Evolutionary conservation across 2,888 invertebrate species (phyloP).

Genomic region (Meandrusa payeni): DNA sequence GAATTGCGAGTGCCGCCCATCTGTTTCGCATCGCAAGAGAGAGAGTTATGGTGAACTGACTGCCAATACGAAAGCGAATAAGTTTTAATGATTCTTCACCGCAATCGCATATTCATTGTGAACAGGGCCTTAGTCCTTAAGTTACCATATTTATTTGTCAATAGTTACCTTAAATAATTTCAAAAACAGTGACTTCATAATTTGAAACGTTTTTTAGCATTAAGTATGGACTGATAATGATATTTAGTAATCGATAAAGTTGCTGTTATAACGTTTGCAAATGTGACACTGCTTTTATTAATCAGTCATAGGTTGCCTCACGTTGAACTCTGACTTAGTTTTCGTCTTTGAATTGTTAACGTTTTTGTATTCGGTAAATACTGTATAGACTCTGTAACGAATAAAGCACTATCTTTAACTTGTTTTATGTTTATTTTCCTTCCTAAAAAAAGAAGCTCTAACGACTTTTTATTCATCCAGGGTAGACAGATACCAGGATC

Average conservation of each 20-base stretch:
- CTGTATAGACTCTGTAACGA: constrained; percentile 74
- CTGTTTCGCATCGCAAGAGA: too few species aligned
- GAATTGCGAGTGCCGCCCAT: too few species aligned
- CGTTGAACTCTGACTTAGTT: constrained; percentile 31
- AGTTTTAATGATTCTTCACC: too few species aligned
- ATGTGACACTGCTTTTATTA: constrained; percentile 49
- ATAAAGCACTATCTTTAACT: constrained; percentile 71
- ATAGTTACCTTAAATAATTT: constrained; percentile 45
- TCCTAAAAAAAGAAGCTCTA: too few species aligned
- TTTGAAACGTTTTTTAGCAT: constrained; percentile 47
- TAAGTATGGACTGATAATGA: constrained; percentile 78
- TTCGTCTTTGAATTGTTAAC: constrained; percentile 63
- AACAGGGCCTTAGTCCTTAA: constrained; percentile 44
- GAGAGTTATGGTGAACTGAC: too few species aligned
- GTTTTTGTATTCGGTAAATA: constrained; percentile 70
- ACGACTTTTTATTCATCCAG: not conserved
- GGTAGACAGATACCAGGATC: not conserved
- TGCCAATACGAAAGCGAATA: too few species aligned
- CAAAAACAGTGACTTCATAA: constrained; percentile 35
- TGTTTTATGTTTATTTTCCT: constrained; percentile 37
- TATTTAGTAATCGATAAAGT: constrained; percentile 50
- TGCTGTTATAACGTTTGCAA: constrained; percentile 34
- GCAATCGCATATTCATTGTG: too few species aligned
- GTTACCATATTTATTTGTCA: constrained; percentile 66
- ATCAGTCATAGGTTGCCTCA: constrained; percentile 31